Base-by-base conservation (phyloP, 2,797 vertebrate species). In the Halcyon smyrnensis region DNA sequence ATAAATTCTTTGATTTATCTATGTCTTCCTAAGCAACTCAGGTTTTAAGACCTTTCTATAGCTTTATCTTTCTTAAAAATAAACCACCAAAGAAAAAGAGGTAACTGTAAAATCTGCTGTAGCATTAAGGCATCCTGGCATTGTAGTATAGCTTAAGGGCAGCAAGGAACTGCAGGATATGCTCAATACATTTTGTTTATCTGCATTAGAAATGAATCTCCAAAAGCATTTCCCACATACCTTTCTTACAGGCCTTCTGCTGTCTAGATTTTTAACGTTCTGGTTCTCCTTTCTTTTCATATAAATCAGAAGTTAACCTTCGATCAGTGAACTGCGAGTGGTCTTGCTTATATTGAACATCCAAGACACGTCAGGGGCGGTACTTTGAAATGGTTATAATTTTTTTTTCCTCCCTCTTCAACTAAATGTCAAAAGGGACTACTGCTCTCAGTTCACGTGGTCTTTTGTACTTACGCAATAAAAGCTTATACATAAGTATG, bases 1-100 rank as follows among this genome's bases (percentile, higher is more conserved):
- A 21, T 41, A 81, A 86, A 79, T 57, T 37, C 41, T 85, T 77
- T 64, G 43, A 62, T 81, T 86, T 91, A 53, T 75, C 48, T 87
- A 36, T 18, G 53, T 17, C n/a, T 73, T 75, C 62, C 17, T 16
- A 45, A 28, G 17, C 36, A 76, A n/a, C 12, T 63, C 53, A 20
- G 34, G 32, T 69, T 85, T 81, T 78, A 67, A 53, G 46, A 20
- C 36, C 28, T 64, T 46, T 53, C 21, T 69, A 30, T 14, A 17
- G 32, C 27, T 86, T 69, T 60, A 30, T 67, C 54, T 90, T 27
- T 25, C 25, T 28, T 13, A 60, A 25, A 34, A 65, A 53, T 10
- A 28, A 84, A 8, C 12, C 9, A 6, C 19, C 0, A 1, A 17
- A 43, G 16, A 25, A 16, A 34, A 73, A 11, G 21, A 69, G 56